Evolutionary conservation across 2,113 vertebrate species (phyloP).

Genomic region (Hemibagrus wyckioides): DNA sequence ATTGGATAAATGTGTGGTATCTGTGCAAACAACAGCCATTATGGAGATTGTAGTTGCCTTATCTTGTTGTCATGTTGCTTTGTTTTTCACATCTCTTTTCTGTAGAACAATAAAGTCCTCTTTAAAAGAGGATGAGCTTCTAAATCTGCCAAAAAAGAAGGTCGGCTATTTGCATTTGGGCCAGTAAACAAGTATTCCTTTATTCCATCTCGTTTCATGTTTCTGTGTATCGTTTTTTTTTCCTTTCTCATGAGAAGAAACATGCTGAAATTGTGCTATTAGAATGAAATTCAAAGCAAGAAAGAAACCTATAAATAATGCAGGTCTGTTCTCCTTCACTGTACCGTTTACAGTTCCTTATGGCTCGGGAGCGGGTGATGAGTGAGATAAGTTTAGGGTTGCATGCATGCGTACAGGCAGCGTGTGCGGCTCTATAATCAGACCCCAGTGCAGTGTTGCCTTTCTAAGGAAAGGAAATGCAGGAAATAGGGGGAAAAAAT

Average conservation of each 20-base stretch:
- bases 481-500: background rate
- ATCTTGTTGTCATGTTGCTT: slow-evolving; percentile 37
- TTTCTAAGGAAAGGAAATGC: slow-evolving; percentile 27
- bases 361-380: slow-evolving; percentile 34
- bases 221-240: background rate
- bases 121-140: slow-evolving; percentile 41
- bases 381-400: slow-evolving; percentile 7
- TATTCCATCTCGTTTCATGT: slow-evolving; percentile 37
- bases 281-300: slow-evolving; percentile 59
- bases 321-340: slow-evolving; percentile 49
- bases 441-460: background rate
- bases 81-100: slow-evolving; percentile 29
- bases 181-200: slow-evolving; percentile 33
- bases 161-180: slow-evolving; percentile 55
- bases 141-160: slow-evolving; percentile 53
- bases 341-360: slow-evolving; percentile 53
- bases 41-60: slow-evolving; percentile 47
- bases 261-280: slow-evolving; percentile 58
- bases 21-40: slow-evolving; percentile 41
- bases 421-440: background rate
- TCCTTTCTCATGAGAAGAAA: slow-evolving; percentile 40
- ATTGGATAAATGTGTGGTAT: slow-evolving; percentile 47
- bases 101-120: slow-evolving; percentile 39
- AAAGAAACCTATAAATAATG: slow-evolving; percentile 59
- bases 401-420: background rate